Evolutionary conservation across 2,113 vertebrate species (phyloP).

Genomic region (Lagopus leucura): DNA sequence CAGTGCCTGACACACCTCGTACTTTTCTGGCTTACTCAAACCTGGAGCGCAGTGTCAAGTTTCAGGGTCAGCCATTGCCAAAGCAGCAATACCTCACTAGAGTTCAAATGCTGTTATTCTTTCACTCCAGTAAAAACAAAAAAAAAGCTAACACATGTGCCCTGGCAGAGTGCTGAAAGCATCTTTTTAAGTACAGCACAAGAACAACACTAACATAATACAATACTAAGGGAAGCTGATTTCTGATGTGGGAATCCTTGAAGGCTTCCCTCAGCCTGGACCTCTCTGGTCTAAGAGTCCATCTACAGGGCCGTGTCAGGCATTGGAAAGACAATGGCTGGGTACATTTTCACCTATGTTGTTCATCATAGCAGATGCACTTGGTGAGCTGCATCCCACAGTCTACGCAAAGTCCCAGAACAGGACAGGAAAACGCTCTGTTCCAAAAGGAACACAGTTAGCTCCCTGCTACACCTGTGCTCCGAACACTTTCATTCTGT

Average conservation of each 20-base stretch:
- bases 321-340: too few relatives aligned
- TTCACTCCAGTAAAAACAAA: background rate
- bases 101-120: background rate
- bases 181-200: background rate
- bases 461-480: background rate
- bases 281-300: background rate
- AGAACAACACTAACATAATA: background rate
- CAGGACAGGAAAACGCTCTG: background rate
- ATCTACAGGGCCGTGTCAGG: background rate
- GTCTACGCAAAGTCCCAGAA: background rate
- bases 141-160: background rate
- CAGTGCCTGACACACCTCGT: background rate
- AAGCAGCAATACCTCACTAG: background rate
- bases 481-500: background rate
- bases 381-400: background rate
- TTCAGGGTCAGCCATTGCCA: background rate
- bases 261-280: background rate
- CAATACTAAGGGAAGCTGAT: background rate
- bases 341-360: too few relatives aligned
- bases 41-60: fast-evolving
- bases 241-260: background rate
- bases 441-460: background rate
- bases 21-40: background rate
- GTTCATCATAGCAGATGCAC: background rate
- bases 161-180: background rate